phyloP scores from a whole-genome alignment of 2,888 invertebrate genomes.

The Phortica okadai region DNA sequence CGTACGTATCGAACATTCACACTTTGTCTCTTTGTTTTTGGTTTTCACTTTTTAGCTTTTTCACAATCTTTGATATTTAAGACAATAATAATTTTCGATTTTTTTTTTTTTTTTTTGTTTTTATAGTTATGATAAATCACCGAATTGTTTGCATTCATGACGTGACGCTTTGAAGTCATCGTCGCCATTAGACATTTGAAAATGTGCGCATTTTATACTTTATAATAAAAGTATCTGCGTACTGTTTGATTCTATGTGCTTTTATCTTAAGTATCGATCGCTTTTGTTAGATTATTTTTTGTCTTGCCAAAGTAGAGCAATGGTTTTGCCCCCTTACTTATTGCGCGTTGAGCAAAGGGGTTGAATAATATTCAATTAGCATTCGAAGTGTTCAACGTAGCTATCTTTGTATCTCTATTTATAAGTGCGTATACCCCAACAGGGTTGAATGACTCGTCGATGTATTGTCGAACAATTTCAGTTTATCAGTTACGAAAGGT shows the following conservation, averaged over 20 bases:
- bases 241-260: not conserved
- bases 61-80: too few species aligned
- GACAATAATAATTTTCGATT: not conserved
- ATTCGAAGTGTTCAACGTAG: constrained; percentile 3
- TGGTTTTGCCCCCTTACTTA: not conserved
- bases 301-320: not conserved
- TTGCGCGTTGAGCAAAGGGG: not conserved
- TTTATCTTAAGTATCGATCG: not conserved
- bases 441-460: constrained; percentile 14
- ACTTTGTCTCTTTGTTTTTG: not conserved
- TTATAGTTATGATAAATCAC: constrained; percentile 67
- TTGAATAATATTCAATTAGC: constrained; percentile 2
- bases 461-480: not conserved
- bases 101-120: constrained; percentile 60
- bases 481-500: constrained; percentile 13
- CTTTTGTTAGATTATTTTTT: not conserved
- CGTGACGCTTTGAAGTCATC: constrained; percentile 10
- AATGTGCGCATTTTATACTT: not conserved
- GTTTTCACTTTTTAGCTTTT: constrained; percentile 29
- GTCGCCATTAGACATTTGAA: not conserved
- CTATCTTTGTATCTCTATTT: not conserved
- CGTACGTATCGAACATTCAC: not conserved
- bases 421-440: not conserved
- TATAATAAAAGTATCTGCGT: constrained; percentile 10
- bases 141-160: constrained; percentile 24